These are phyloP conservation scores for Amblyornis subalaris DNA, from an alignment of 2,113 vertebrate species.

Conservation along the genomic window DNA sequence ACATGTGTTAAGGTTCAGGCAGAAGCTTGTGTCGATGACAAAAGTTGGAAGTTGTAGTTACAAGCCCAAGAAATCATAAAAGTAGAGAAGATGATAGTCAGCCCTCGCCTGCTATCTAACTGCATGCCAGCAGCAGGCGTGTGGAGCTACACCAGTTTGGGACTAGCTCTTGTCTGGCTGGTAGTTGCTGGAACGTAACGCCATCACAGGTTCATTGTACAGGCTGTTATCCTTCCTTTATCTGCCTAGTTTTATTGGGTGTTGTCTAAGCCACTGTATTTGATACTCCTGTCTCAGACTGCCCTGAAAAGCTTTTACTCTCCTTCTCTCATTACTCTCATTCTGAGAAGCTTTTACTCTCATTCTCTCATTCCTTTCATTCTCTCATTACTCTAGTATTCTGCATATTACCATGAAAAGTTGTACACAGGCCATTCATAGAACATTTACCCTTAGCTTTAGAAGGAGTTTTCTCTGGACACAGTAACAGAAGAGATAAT, in stretches of 20 bases:
- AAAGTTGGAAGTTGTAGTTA: not conserved
- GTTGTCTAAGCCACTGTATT: not conserved
- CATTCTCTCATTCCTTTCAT: too few relatives aligned
- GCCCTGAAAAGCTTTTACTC: not conserved
- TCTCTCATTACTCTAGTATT: not conserved
- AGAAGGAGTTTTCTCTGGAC: not conserved
- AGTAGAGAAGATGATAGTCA: not conserved
- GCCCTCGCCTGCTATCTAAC: not conserved
- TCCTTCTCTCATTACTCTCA: too few relatives aligned
- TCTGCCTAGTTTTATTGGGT: not conserved
- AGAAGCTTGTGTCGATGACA: not conserved
- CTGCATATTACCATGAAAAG: not conserved
- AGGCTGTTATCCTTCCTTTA: not conserved
- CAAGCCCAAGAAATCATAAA: not conserved
- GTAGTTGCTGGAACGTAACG: not conserved
- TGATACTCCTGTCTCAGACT: not conserved
- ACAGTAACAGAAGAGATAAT: not conserved
- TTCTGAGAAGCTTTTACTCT: too few relatives aligned
- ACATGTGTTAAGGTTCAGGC: not conserved
- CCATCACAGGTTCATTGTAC: accelerated
- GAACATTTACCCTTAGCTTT: not conserved
- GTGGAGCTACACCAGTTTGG: not conserved
- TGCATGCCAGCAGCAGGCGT: not conserved
- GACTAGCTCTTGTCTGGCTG: not conserved
- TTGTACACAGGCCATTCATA: accelerated